A percentile compares a stretch with the other conserved stretches of the same genome.
These are phyloP conservation scores for Micromys minutus DNA, from an alignment of 2,113 vertebrate genomes.

Conservation along the genomic window DNA sequence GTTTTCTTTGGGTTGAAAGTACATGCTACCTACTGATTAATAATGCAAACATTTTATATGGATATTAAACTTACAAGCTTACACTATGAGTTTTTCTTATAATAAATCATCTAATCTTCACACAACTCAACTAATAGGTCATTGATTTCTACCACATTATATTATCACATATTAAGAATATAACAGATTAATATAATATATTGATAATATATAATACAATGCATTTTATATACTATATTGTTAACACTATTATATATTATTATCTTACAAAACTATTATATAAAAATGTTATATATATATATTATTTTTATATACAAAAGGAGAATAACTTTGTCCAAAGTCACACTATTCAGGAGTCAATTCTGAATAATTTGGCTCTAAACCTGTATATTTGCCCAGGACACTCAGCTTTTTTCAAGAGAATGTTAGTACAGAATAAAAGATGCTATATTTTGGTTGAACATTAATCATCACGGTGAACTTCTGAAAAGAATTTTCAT, in stretches of 20 bases:
- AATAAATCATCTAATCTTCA: neutral
- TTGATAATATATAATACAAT: neutral
- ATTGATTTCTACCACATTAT: neutral
- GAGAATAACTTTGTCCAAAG: neutral
- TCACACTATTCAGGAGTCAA: neutral
- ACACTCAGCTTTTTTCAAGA: neutral
- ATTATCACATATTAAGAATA: neutral
- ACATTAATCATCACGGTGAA: neutral
- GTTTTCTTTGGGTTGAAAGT: neutral
- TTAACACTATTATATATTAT: neutral
- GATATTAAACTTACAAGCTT: neutral
- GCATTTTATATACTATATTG: neutral
- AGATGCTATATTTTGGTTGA: neutral
- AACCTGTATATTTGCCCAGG: neutral
- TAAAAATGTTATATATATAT: neutral
- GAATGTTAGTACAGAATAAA: neutral
- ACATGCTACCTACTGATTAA: slow-evolving; percentile 10
- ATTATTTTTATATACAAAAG: neutral
- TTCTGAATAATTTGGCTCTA: neutral
- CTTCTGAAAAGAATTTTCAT: neutral
- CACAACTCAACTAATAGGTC: neutral
- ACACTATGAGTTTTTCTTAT: neutral
- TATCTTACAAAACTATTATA: too few relatives aligned
- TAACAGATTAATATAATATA: neutral
- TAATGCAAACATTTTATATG: neutral